Evolutionary conservation across 2,888 invertebrate species (phyloP).

Genomic region (Magallana nippona): DNA sequence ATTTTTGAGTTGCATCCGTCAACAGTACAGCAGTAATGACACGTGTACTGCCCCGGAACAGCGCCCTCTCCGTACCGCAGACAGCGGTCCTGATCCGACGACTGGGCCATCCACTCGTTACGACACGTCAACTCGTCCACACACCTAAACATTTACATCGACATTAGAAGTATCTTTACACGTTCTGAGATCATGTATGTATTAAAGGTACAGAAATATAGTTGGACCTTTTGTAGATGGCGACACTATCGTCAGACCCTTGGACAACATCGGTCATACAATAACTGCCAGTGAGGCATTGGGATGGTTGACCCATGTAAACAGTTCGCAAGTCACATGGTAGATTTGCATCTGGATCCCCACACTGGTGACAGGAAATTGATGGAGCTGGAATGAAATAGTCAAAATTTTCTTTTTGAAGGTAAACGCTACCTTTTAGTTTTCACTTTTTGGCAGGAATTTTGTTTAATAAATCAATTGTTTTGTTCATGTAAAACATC

Average conservation of each 20-base stretch:
- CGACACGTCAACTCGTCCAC: slow-evolving; percentile 19
- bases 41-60: not conserved
- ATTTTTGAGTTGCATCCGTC: slow-evolving; percentile 28
- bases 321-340: not conserved
- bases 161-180: too few relatives aligned
- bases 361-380: slow-evolving; percentile 15
- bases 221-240: not conserved
- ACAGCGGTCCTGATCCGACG: slow-evolving; percentile 26
- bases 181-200: too few relatives aligned
- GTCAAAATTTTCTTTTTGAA: not conserved
- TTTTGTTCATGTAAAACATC: too few relatives aligned
- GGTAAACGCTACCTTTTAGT: not conserved
- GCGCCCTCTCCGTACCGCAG: not conserved
- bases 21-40: slow-evolving; percentile 28
- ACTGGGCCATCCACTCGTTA: slow-evolving; percentile 14
- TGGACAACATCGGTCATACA: slow-evolving; percentile 10
- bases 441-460: too few relatives aligned
- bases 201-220: too few relatives aligned
- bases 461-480: too few relatives aligned
- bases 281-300: not conserved
- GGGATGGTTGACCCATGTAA: not conserved
- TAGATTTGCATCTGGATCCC: not conserved
- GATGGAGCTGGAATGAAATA: not conserved
- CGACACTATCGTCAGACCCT: slow-evolving; percentile 12
- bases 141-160: not conserved